phyloP scores from a whole-genome alignment of 1,140 invertebrate genomes.

The Neuroterus valhalla region DNA sequence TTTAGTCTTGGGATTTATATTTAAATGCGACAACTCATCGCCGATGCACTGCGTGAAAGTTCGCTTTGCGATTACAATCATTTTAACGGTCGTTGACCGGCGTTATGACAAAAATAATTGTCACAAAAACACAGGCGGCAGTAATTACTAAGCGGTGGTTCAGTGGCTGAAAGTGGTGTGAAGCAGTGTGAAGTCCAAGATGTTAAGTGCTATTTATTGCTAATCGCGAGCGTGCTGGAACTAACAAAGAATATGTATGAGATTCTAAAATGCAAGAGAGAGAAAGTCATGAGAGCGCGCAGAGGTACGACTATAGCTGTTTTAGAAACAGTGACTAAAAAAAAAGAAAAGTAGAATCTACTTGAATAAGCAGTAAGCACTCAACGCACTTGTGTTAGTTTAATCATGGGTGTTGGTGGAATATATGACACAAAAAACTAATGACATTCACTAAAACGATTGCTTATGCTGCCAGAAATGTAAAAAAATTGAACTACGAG shows the following conservation, averaged over 20 bases:
- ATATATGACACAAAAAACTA: background rate
- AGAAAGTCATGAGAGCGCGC: background rate
- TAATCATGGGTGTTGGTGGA: background rate
- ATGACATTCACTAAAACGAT: background rate
- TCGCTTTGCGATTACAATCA: conserved; percentile 2
- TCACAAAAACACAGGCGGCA: background rate
- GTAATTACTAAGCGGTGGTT: background rate
- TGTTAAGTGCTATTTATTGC: no score
- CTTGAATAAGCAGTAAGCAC: background rate
- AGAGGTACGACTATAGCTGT: background rate
- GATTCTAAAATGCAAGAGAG: background rate
- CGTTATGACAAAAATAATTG: conserved; percentile 56
- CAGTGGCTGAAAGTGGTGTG: no score
- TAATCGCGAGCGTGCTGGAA: no score
- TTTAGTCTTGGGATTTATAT: conserved; percentile 19
- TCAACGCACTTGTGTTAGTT: background rate
- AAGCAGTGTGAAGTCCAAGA: no score
- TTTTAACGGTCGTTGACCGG: conserved; percentile 12
- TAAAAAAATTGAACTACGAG: background rate
- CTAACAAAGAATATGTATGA: background rate
- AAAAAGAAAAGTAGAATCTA: background rate
- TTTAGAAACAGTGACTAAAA: background rate
- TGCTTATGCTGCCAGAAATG: background rate
- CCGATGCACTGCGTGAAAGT: conserved; percentile 5
- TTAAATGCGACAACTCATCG: background rate